Conservation (phyloP, 2,888 invertebrate species). For the Notocelia uddmanniana region DNA sequence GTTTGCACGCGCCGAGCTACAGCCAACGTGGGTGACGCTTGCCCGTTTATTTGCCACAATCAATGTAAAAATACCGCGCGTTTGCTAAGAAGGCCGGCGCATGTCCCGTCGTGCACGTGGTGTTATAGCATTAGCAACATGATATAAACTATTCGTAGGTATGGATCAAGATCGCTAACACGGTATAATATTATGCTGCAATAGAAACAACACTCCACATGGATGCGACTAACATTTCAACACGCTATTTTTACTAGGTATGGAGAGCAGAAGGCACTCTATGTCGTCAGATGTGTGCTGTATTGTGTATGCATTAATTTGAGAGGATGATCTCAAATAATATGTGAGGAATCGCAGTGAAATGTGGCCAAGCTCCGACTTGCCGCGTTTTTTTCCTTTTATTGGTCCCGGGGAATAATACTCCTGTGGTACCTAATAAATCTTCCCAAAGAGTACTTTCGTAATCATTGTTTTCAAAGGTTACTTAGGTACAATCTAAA, state of each 20-base stretch:
- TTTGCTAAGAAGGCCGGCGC: slow-evolving; percentile 60
- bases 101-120: slow-evolving; percentile 50
- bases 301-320: slow-evolving; percentile 30
- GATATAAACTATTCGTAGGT: slow-evolving; percentile 43
- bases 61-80: slow-evolving; percentile 73
- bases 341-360: slow-evolving; percentile 14
- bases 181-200: slow-evolving; percentile 34
- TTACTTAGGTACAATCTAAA: no score
- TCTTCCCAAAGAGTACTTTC: neutral
- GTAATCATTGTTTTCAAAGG: no score
- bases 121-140: slow-evolving; percentile 46
- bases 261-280: slow-evolving; percentile 36
- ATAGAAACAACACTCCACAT: slow-evolving; percentile 42
- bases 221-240: slow-evolving; percentile 43
- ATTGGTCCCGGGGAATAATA: neutral
- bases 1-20: slow-evolving; percentile 58
- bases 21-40: slow-evolving; percentile 67
- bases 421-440: neutral
- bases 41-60: slow-evolving; percentile 75
- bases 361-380: slow-evolving; percentile 21
- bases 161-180: slow-evolving; percentile 19
- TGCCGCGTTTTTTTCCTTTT: slow-evolving; percentile 13
- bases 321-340: slow-evolving; percentile 9
- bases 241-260: slow-evolving; percentile 43
- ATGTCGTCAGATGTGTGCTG: slow-evolving; percentile 36